Base-by-base conservation (phyloP, 2,888 invertebrate genomes). In the Germaria angustata region DNA sequence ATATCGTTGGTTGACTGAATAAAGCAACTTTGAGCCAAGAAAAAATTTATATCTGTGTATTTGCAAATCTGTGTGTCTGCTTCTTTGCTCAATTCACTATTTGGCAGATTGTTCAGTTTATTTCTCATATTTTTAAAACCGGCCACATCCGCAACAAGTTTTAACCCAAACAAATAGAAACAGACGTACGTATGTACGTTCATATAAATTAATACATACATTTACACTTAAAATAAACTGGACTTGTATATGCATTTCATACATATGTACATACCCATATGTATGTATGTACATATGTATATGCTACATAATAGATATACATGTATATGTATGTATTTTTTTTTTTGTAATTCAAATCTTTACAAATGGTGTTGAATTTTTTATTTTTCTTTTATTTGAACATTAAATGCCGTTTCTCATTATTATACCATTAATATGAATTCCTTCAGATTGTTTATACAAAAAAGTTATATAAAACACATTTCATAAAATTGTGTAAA, bases 381-480 rank as follows among this genome's bases (percentile, higher is more conserved):
- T 55, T 53, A 28, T 69, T 71, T n/a, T 44, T 24, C 2, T 59
- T 57, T 71, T 41, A 36, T 49, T 39, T 32, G 41, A 53, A 51
- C 59, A 68, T 41, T 34, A 34, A 63, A 55, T 49, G 13, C 24
- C 61, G 44, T 39, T 22, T 36, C 34, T 39, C 41, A 32, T 39
- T 57, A 59, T 46, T 36, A 39, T 66, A 36, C 28, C 17, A 55
- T 69, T 78, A 46, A 55, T 13, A 71, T 15, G 39, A 71, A 69
- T 61, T 61, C 32, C 36, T 53, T 34, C 32, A 57, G 41, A 59
- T 44, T 53, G 69, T 69, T 77, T 69, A 69, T 41, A 77, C 51
- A 36, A 32, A 24, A 49, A 49, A 22, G 22, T 49, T 49, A 49
- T 49, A 49, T 22, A 49, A 22, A 13, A 49, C 13, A 24, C 49